Evolutionary conservation across 2,113 vertebrate species (phyloP), one percentile per base, ranked within the genome.

Genomic region (Microcebus lehilahytsara): DNA sequence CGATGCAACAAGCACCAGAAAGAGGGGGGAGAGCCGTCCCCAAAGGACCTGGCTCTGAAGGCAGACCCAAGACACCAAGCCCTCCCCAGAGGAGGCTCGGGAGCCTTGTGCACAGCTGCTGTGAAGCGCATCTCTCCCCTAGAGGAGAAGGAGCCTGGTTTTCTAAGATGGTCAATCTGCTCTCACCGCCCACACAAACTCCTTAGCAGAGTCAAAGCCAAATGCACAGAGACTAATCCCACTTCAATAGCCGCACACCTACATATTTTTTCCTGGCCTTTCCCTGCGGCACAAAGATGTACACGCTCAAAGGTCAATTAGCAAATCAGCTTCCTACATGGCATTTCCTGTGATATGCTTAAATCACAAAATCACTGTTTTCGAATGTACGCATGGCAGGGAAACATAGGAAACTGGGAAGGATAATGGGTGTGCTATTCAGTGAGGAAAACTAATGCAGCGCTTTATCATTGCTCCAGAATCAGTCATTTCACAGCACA

Each of bases 401-500:
- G 58, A 92, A 95, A 92, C 40, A 80, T 66, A 64, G 90, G 78
- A 91, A 66, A 67, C 79, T 66, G 75, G 7, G 85, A 69, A 79
- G 79, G 93, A 75, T 80, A 91, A 96, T n/a, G 64, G 95, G 67
- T 2, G 0, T 74, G 40, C 98, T 94, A 92, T 96, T 98, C 94
- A 97, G 93, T 92, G 85, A 86, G 51, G 78, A 96, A 93, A 95
- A 98, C 96, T 85, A 95, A 97, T 92, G 95, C 97, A 93, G 56
- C 91, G 91, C 95, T 96, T 96, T 6, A 5, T 98, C 98, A 98
- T 98, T 98, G 98, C 97, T 95, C 97, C n/a, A 96, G 93, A 98
- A 98, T 96, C 98, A 94, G 89, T 98, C 98, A 97, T 98, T 94
- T 92, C 72, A 96, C 98, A 97, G 98, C 97, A 98, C 98, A 98